Evolutionary conservation across 2,888 invertebrate species (phyloP).

Genomic region (Palloptera scutellata): DNA sequence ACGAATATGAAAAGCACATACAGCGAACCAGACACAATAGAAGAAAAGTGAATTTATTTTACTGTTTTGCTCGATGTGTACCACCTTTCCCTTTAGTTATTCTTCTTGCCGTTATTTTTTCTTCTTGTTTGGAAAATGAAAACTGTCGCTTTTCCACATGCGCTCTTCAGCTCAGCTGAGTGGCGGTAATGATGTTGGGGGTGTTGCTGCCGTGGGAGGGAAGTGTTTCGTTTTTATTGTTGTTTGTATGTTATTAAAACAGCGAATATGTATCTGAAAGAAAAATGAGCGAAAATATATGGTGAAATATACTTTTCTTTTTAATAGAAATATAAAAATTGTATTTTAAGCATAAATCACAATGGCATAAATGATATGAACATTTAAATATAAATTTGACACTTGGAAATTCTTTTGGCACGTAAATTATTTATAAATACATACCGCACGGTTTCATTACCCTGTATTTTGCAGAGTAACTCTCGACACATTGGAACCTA

Average conservation of each 20-base stretch:
- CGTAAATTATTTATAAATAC: too few relatives aligned
- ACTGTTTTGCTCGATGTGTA: too few relatives aligned
- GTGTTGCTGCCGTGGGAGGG: not conserved
- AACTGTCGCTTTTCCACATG: not conserved
- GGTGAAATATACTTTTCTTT: not conserved
- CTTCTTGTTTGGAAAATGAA: not conserved
- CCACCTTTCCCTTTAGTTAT: too few relatives aligned
- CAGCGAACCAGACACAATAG: too few relatives aligned
- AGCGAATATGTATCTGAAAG: not conserved
- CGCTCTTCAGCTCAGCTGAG: not conserved
- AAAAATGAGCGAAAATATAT: not conserved
- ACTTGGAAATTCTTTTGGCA: too few relatives aligned
- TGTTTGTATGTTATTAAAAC: not conserved
- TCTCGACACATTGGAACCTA: too few relatives aligned
- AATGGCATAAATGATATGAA: not conserved
- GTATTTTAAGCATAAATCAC: not conserved
- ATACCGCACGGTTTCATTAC: too few relatives aligned
- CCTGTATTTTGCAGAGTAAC: too few relatives aligned
- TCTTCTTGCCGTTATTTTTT: too few relatives aligned
- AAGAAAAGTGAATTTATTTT: too few relatives aligned
- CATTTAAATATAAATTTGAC: too few relatives aligned
- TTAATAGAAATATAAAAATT: not conserved
- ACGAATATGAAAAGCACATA: too few relatives aligned
- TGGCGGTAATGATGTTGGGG: not conserved
- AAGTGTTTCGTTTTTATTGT: not conserved